These are phyloP conservation scores for Pelodytes ibericus DNA, from an alignment of 2,797 vertebrate genomes.

Conservation along the genomic window DNA sequence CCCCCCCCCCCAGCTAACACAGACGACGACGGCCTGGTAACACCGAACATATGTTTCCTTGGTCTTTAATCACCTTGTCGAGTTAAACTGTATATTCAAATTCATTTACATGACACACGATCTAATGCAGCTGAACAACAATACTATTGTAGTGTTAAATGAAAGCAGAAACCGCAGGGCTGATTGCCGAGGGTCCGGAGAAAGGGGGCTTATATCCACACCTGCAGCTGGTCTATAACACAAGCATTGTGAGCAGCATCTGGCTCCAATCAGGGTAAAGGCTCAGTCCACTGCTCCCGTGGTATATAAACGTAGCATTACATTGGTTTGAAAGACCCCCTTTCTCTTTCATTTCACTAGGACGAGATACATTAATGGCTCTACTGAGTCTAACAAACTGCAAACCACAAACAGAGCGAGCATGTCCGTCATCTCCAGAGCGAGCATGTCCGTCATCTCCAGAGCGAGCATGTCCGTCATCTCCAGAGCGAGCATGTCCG, in stretches of 20 bases:
- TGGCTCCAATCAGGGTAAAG: constrained; percentile 78
- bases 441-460: no score
- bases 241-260: constrained; percentile 81
- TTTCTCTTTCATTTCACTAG: constrained; percentile 76
- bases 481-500: no score
- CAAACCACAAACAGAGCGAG: constrained; percentile 74
- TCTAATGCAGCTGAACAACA: constrained; percentile 81
- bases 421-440: no score
- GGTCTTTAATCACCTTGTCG: constrained; percentile 79
- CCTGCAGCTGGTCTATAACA: constrained; percentile 79
- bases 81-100: constrained; percentile 75
- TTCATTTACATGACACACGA: constrained; percentile 80
- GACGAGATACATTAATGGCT: constrained; percentile 85
- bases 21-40: constrained; percentile 69
- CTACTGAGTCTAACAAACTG: constrained; percentile 79
- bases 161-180: constrained; percentile 73
- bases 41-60: constrained; percentile 77
- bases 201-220: constrained; percentile 79
- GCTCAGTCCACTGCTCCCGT: constrained; percentile 74
- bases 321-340: constrained; percentile 75
- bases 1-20: no score
- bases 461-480: no score
- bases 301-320: constrained; percentile 80
- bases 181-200: constrained; percentile 74
- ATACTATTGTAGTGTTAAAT: constrained; percentile 79